Evolutionary conservation across 2,888 invertebrate species (phyloP).

Genomic region (Campoplex capitator): DNA sequence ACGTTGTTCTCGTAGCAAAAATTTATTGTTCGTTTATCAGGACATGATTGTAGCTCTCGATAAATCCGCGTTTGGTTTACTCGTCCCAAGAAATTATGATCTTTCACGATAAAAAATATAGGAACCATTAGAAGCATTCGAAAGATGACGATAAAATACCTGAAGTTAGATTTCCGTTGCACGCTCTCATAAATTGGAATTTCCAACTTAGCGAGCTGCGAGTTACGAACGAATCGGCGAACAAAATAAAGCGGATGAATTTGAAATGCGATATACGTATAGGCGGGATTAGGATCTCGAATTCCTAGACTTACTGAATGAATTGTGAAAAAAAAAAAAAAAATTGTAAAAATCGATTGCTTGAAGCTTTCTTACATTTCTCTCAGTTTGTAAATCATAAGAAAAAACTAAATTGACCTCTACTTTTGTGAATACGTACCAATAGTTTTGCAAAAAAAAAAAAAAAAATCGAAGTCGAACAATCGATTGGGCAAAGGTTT

Average conservation of each 20-base stretch:
- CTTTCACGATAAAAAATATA: background rate
- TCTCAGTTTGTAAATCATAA: background rate
- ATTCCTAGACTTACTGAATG: conserved; percentile 33
- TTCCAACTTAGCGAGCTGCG: conserved; percentile 55
- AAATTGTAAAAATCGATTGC: background rate
- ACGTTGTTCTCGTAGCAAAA: too few species aligned
- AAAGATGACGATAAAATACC: conserved; percentile 58
- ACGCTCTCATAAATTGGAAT: conserved; percentile 59
- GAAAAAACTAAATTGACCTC: background rate
- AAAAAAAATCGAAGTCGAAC: background rate
- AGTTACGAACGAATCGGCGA: conserved; percentile 15
- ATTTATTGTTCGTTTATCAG: background rate
- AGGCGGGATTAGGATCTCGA: conserved; percentile 22
- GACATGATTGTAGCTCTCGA: too few species aligned
- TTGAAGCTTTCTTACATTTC: background rate
- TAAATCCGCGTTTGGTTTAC: background rate
- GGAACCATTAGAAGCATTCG: conserved; percentile 31
- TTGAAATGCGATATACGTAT: conserved; percentile 37
- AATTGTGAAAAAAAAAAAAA: conserved; percentile 3
- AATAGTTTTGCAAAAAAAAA: background rate
- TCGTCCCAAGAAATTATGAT: background rate
- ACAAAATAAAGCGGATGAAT: conserved; percentile 58
- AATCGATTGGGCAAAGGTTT: background rate
- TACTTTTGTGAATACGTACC: background rate
- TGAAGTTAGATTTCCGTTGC: conserved; percentile 40